phyloP scores from a whole-genome alignment of 2,888 invertebrate genomes.

The Carpatolechia fugitivella region DNA sequence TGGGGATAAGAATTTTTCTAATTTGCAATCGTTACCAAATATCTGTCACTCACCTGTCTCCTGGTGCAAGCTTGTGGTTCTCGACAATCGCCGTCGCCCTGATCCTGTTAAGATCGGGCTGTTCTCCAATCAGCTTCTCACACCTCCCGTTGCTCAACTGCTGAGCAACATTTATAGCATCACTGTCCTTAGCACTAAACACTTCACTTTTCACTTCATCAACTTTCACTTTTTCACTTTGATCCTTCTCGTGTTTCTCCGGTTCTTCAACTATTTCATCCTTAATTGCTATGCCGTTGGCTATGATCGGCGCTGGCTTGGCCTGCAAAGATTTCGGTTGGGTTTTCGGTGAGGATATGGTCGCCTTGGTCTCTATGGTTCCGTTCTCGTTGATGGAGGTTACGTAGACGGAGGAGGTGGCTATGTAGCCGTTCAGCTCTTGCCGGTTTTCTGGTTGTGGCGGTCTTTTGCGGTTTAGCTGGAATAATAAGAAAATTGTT shows the following conservation, averaged over 20 bases:
- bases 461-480: slow-evolving; percentile 76
- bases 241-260: slow-evolving; percentile 66
- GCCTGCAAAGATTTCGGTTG: slow-evolving; percentile 69
- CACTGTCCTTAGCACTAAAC: slow-evolving; percentile 69
- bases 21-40: too few species aligned
- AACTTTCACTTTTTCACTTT: slow-evolving; percentile 58
- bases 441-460: slow-evolving; percentile 71
- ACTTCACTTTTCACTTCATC: slow-evolving; percentile 55
- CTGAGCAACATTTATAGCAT: slow-evolving; percentile 66
- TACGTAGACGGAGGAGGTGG: slow-evolving; percentile 90
- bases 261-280: slow-evolving; percentile 53
- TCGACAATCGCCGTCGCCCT: slow-evolving; percentile 81
- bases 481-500: slow-evolving; percentile 54
- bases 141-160: slow-evolving; percentile 83
- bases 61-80: slow-evolving; percentile 78
- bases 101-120: slow-evolving; percentile 77
- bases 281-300: slow-evolving; percentile 62
- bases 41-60: slow-evolving; percentile 76
- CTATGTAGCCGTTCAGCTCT: slow-evolving; percentile 90
- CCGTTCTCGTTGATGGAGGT: slow-evolving; percentile 83
- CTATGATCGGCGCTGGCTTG: slow-evolving; percentile 68
- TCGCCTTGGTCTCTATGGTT: slow-evolving; percentile 68
- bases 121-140: slow-evolving; percentile 85
- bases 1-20: too few species aligned
- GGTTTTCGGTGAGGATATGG: slow-evolving; percentile 69